Evolutionary conservation across 2,113 vertebrate genomes (phyloP).

Genomic region (Burhinus bistriatus): DNA sequence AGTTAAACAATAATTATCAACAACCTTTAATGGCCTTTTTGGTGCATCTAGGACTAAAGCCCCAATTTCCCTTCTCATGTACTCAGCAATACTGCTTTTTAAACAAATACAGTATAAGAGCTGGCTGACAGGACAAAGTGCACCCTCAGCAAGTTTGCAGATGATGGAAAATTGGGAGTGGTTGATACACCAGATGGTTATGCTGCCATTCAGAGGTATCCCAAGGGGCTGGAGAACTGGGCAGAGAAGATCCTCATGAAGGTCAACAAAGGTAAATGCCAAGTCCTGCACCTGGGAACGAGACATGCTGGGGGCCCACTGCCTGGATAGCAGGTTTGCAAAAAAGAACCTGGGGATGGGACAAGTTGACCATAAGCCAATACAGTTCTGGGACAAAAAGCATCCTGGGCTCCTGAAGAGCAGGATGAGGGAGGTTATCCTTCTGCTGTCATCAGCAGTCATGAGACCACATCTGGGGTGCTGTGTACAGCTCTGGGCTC

Average conservation of each 20-base stretch:
- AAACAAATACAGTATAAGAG: background rate
- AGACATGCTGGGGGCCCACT: background rate
- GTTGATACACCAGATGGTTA: background rate
- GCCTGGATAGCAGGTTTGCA: background rate
- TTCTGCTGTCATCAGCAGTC: accelerated
- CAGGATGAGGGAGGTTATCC: background rate
- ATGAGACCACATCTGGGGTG: accelerated
- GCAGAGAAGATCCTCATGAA: background rate
- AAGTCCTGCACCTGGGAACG: background rate
- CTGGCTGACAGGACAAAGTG: background rate
- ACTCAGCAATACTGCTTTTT: background rate
- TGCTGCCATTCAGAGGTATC: too few relatives aligned
- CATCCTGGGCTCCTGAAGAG: background rate
- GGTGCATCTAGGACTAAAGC: background rate
- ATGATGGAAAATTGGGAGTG: background rate
- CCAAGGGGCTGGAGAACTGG: background rate
- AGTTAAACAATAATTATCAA: background rate
- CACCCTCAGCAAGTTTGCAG: background rate
- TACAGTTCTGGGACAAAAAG: background rate
- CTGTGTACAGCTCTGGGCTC: background rate
- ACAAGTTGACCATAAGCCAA: background rate
- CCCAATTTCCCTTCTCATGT: background rate
- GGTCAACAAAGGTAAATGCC: background rate
- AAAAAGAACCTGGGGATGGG: background rate
- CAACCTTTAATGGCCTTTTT: background rate